A percentile compares a stretch with the other conserved stretches of the same genome.
Evolutionary conservation across 2,113 vertebrate species (phyloP).

Genomic region (Equus przewalskii): DNA sequence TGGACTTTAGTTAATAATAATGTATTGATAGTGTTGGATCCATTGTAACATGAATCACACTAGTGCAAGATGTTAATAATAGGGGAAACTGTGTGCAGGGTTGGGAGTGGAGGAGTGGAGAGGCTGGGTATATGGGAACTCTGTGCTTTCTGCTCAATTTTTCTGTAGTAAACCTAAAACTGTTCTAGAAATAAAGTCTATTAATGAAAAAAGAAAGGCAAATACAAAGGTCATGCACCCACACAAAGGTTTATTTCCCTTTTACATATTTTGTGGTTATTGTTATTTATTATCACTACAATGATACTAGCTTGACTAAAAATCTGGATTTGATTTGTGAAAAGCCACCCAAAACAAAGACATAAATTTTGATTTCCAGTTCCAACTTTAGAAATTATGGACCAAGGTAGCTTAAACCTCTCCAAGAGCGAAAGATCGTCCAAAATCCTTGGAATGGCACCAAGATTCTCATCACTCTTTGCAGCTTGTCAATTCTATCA

Average conservation of each 20-base stretch:
- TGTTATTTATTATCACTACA: constrained; percentile 32
- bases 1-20: constrained; percentile 18
- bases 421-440: constrained; percentile 4
- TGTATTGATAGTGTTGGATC: background rate
- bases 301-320: background rate
- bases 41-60: background rate
- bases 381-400: constrained; percentile 26
- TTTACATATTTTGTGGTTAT: constrained; percentile 34
- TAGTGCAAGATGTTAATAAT: background rate
- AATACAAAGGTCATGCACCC: background rate
- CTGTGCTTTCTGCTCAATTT: constrained; percentile 2
- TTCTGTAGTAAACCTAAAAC: background rate
- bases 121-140: background rate
- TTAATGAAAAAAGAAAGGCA: constrained; percentile 27
- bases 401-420: constrained; percentile 3
- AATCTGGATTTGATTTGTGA: constrained; percentile 60
- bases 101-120: background rate
- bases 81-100: background rate
- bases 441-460: background rate
- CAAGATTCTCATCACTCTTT: background rate
- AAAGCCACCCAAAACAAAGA: constrained; percentile 30
- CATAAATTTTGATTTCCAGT: constrained; percentile 41
- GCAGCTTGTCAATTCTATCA: background rate
- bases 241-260: background rate
- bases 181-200: constrained; percentile 15